Evolutionary conservation across 2,888 invertebrate species (phyloP), one percentile per base, ranked within the genome.

Genomic region (Lutraria lutraria): DNA sequence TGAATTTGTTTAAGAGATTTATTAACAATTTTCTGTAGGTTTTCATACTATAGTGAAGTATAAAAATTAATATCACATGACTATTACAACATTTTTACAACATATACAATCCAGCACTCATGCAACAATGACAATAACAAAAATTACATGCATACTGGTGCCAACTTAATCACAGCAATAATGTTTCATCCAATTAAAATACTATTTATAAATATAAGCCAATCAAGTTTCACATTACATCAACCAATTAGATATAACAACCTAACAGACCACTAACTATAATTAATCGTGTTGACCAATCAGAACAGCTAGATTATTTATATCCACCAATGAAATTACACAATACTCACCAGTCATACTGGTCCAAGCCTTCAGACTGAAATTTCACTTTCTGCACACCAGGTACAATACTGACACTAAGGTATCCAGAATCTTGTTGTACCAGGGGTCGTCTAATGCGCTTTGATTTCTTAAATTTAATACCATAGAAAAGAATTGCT

Each of bases 271-370:
- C 16, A 60, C 19, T 21, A 60, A 0, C 8, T 60, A 60, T 0
- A 43, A 60, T 0, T 19, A 21, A 60, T 60, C 60, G 15, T 21
- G 21, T 60, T 60, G 60, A n/a, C 60, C n/a, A 21, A 60, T 60
- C 25, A n/a, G 63, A 68, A 68, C 63, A 25, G 63, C 63, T 68
- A 68, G 25, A 25, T n/a, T 76, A 76, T 76, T 31, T 31, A 76
- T 34, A 76, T 25, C 31, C 31, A 76, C 76, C 76, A 76, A 34
- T 76, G 31, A 15, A 25, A 34, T 34, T 76, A 31, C 76, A 76
- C n/a, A 25, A 54, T n/a, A 85, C 85, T 85, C 56, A 85, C 85
- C 85, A 85, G 25, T 85, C 85, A 79, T 54, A 80, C n/a, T 43
- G 16, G 8, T 85, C 85, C 16, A 79, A 85, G 31, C 43, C 43